Base-by-base conservation (phyloP, 2,888 invertebrate genomes). In the Antheraea assamensis region DNA sequence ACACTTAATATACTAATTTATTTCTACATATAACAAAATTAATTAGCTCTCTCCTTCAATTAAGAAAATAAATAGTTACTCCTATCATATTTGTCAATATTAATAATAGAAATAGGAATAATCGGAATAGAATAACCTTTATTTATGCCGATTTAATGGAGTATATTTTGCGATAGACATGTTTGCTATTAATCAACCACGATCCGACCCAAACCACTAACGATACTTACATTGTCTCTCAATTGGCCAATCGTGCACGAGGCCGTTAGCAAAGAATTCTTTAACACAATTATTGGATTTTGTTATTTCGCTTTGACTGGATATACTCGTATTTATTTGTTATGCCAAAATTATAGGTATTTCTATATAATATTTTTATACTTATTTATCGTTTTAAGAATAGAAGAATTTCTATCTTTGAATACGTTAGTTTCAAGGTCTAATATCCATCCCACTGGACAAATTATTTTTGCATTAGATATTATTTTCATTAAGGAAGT, bases 21-120 rank as follows among this genome's bases (percentile, higher is more conserved):
- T 61, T 24, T 30, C 27, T 1, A 61, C 61, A 61, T 61, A 61
- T 27, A 27, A 27, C 61, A 13, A 27, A 27, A 27, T 61, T 61
- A 61, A 80, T 83, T 77, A 80, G 78, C 79, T 78, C 80, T 80
- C 81, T 81, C 79, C 81, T 83, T 82, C 84, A 87, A 88, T 89
- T 87, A 86, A 78, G 75, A 80, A 79, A 80, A 76, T 77, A 78
- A 78, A 74, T 77, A 80, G 81, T 83, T 79, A 80, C 81, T 19
- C 13, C 31, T 81, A 77, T 73, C n/a, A 52, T 74, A 73, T 76
- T 72, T 76, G 79, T 81, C 78, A 78, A 81, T 76, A 78, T 75
- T 78, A 75, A 76, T 79, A 78, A 76, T 72, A 76, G 77, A 64
- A 76, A 75, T 71, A 64, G 42, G 31, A 70, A 74, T 70, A 31